Percentiles rank a stretch among this genome's conserved stretches.
phyloP scores from a whole-genome alignment of 2,888 invertebrate species.

The Phaonia tiefii region DNA sequence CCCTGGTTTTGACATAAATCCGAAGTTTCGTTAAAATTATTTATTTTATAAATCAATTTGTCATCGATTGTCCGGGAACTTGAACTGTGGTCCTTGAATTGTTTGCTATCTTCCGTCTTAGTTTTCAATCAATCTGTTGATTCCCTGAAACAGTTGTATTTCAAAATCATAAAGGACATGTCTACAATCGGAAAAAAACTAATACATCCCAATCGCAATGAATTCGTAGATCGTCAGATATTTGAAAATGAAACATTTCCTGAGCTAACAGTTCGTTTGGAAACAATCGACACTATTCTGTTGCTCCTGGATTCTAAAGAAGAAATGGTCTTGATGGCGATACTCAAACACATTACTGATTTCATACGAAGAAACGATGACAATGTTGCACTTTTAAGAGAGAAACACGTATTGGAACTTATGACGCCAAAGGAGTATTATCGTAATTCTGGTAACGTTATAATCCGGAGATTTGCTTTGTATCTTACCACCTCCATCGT shows the following conservation, averaged over 20 bases:
- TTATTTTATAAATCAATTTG: too few relatives aligned
- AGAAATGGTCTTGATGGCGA: conserved; percentile 71
- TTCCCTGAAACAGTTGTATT: too few relatives aligned
- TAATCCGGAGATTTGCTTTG: conserved; percentile 72
- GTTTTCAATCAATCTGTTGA: too few relatives aligned
- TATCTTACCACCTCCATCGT: conserved; percentile 71
- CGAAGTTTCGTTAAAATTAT: too few relatives aligned
- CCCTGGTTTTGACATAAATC: too few relatives aligned
- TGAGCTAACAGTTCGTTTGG: conserved; percentile 68
- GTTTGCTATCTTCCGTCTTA: too few relatives aligned
- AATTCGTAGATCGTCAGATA: conserved; percentile 72
- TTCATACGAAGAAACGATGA: conserved; percentile 71
- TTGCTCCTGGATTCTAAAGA: conserved; percentile 73
- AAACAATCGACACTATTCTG: conserved; percentile 71
- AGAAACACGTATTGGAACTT: conserved; percentile 70
- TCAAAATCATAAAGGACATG: conserved; percentile 36
- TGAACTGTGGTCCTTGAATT: too few relatives aligned
- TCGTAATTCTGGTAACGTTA: conserved; percentile 65
- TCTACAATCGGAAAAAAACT: conserved; percentile 45
- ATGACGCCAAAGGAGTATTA: conserved; percentile 71
- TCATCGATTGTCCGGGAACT: too few relatives aligned
- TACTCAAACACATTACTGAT: conserved; percentile 73
- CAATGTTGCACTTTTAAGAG: conserved; percentile 71
- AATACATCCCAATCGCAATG: conserved; percentile 65
- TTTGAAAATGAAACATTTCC: conserved; percentile 69